Base-by-base conservation (phyloP, 2,797 vertebrate species). In the Limosa lapponica region DNA sequence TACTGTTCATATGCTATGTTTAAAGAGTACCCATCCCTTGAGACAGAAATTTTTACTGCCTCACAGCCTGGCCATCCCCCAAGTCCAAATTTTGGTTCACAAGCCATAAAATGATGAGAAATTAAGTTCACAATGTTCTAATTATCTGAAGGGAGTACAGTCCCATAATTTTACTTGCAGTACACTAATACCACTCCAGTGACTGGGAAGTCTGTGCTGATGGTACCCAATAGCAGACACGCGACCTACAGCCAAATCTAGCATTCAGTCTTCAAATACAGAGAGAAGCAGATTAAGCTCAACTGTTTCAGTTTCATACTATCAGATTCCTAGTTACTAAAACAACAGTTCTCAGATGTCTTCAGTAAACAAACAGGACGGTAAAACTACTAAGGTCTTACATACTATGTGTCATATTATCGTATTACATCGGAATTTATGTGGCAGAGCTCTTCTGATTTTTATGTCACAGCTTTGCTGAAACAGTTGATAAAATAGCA, bases 371-470 rank as follows among this genome's bases (percentile, higher is more conserved):
- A 78, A 86, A 61, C 11, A 54, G 36, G 32, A 51, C 32, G 17
- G 28, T 51, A 73, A 62, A 67, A 51, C 16, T 10, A 55, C 28
- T 57, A 34, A 62, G 36, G 13, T 70, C 49, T 49, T 65, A 52
- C 16, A 32, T n/a, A 18, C 4, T 43, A 3, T 8, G 12, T 51
- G 39, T 54, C 46, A 12, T 44, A 22, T 52, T 41, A 30, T 43
- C 1, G 0, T 13, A 55, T 44, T 66, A 62, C 24, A 51, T 22
- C 0, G 0, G 64, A 72, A 82, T 85, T 82, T 51, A 55, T 4
- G 9, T 16, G 15, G 24, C 43, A 95, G 48, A 84, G 25, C 11
- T 87, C 20, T 59, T 83, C 36, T 14, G 24, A 66, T 55, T 73
- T 84, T 82, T 75, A 30, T 58, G 46, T 52, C 70, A 82, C 10